Conservation (phyloP, 2,888 invertebrate genomes). For the Hirtodrosophila cameraria region DNA sequence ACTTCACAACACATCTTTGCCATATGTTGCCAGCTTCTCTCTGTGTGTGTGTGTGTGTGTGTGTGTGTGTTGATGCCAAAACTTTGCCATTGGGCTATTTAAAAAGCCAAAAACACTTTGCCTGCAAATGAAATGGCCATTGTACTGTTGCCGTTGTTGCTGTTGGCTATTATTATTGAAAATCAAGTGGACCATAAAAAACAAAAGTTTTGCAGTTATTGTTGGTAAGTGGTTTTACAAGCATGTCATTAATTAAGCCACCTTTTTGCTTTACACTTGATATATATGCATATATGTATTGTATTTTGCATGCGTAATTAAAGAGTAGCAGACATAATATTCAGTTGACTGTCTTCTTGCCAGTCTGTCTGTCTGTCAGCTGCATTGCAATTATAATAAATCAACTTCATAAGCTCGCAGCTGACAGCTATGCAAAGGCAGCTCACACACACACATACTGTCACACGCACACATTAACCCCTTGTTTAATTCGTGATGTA, state of each 20-base stretch:
- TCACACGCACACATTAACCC: constrained; percentile 15
- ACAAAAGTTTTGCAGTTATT: constrained; percentile 3
- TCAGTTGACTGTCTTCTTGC: neutral
- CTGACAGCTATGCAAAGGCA: constrained; percentile 57
- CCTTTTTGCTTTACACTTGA: constrained; percentile 27
- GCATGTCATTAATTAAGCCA: constrained; percentile 47
- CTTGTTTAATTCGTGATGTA: constrained; percentile 50
- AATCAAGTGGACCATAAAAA: constrained; percentile 26
- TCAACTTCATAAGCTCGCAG: constrained; percentile 64
- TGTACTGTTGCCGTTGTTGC: constrained; percentile 22
- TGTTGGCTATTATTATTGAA: constrained; percentile 40
- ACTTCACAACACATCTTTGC: constrained; percentile 34
- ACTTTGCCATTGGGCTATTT: constrained; percentile 44
- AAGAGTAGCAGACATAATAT: constrained; percentile 20
- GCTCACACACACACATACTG: constrained; percentile 4
- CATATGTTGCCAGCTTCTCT: constrained; percentile 58
- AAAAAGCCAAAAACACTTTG: constrained; percentile 46
- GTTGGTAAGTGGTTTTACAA: constrained; percentile 46
- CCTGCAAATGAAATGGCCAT: constrained; percentile 46
- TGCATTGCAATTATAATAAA: constrained; percentile 74
- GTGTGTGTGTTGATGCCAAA: constrained; percentile 19
- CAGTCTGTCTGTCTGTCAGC: constrained; percentile 51
- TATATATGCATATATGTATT: neutral
- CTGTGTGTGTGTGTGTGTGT: constrained; percentile 14
- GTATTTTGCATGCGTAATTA: constrained; percentile 32